These are phyloP conservation scores for Anas platyrhynchos DNA, from an alignment of 2,113 vertebrate species.

Conservation along the genomic window DNA sequence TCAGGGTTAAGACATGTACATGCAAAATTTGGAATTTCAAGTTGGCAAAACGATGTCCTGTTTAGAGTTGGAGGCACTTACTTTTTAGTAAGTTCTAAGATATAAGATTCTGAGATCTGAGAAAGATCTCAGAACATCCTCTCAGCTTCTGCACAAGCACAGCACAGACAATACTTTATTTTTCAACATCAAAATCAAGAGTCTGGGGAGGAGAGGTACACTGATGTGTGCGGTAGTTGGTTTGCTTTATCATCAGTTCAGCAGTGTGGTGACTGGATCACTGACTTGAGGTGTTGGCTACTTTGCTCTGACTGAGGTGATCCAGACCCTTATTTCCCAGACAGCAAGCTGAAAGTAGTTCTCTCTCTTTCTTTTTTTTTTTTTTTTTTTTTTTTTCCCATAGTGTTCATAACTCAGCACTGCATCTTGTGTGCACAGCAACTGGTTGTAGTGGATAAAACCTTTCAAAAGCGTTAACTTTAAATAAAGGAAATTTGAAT, in stretches of 20 bases:
- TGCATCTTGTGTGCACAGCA: neutral
- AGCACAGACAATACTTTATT: neutral
- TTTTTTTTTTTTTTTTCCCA: neutral
- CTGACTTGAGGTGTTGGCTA: neutral
- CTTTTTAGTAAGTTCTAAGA: neutral
- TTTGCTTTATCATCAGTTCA: neutral
- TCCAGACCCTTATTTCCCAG: neutral
- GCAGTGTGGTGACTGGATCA: neutral
- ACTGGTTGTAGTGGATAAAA: neutral
- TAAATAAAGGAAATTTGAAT: neutral
- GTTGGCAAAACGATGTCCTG: neutral
- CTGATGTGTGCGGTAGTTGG: neutral
- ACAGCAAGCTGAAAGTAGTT: neutral
- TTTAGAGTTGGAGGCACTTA: neutral
- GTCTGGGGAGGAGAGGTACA: neutral
- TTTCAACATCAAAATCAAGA: neutral
- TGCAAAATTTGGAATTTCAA: neutral
- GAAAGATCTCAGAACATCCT: neutral
- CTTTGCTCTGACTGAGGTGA: neutral
- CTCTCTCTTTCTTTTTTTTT: too few species aligned
- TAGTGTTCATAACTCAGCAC: neutral
- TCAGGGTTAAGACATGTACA: neutral
- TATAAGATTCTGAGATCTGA: too few species aligned
- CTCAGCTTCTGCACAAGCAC: neutral
- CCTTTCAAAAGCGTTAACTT: neutral